Conservation (phyloP, 1,140 invertebrate genomes). For the Leptonema lineaticorne region DNA sequence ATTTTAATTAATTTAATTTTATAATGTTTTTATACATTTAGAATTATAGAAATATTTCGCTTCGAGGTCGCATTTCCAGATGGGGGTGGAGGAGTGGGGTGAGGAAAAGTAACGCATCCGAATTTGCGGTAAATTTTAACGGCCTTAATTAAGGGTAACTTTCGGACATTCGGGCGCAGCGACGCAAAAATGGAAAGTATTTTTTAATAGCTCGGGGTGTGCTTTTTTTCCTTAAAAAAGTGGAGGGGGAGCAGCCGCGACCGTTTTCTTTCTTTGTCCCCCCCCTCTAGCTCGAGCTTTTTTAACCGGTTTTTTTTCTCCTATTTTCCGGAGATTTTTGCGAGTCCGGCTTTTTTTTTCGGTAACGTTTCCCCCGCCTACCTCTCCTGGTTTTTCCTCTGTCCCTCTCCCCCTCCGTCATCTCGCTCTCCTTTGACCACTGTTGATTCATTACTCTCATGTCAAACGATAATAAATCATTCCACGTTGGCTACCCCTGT, state of each 20-base stretch:
- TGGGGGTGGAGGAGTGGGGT: too few relatives aligned
- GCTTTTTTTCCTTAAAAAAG: too few relatives aligned
- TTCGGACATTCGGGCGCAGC: not conserved
- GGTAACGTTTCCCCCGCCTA: too few relatives aligned
- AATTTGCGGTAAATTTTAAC: not conserved
- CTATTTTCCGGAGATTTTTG: not conserved
- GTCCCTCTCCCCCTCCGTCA: not conserved
- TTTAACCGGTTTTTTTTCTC: not conserved
- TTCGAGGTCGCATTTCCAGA: too few relatives aligned
- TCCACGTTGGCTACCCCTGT: too few relatives aligned
- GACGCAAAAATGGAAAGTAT: not conserved
- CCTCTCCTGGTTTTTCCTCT: not conserved
- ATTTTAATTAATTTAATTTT: too few relatives aligned
- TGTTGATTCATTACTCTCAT: slow-evolving; percentile 42
- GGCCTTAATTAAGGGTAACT: not conserved
- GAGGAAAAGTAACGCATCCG: not conserved
- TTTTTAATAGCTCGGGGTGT: not conserved
- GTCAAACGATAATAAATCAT: slow-evolving; percentile 43
- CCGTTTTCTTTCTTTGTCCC: not conserved
- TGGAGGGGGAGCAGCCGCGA: too few relatives aligned
- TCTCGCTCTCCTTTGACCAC: slow-evolving; percentile 37
- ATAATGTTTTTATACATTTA: too few relatives aligned
- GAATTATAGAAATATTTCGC: too few relatives aligned
- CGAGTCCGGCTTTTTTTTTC: too few relatives aligned
- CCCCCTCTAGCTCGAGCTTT: too few relatives aligned